phyloP scores from a whole-genome alignment of 2,113 vertebrate genomes.

The Chauna torquata region DNA sequence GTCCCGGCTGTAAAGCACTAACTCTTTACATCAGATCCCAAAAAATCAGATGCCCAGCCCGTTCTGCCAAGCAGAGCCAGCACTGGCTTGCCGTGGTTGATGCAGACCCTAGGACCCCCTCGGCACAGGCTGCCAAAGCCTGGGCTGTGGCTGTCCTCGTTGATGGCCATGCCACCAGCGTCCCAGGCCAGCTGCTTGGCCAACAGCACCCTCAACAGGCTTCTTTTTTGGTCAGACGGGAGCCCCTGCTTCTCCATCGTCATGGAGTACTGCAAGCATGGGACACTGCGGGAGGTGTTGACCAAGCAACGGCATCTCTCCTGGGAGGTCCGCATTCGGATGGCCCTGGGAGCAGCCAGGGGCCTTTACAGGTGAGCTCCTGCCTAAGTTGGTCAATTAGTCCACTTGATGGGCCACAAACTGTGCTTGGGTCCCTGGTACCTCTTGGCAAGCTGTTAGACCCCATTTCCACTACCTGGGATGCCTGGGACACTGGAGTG shows the following conservation, averaged over 20 bases:
- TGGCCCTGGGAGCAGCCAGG: slow-evolving; percentile 82
- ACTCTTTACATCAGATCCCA: background rate
- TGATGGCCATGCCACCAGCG: background rate
- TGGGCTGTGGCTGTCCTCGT: background rate
- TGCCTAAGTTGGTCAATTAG: fast-evolving
- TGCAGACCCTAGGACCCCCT: background rate
- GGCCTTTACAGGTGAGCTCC: slow-evolving; percentile 86
- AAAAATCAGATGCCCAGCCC: background rate
- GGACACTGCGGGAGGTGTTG: slow-evolving; percentile 83
- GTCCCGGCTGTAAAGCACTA: background rate
- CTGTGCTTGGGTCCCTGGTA: background rate
- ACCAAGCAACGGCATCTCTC: slow-evolving; percentile 64
- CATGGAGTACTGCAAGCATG: slow-evolving; percentile 88
- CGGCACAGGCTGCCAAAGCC: background rate
- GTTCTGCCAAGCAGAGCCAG: background rate
- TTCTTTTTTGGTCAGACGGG: slow-evolving; percentile 60
- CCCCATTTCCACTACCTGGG: background rate
- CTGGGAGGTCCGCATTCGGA: slow-evolving; percentile 73
- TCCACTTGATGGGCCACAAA: background rate
- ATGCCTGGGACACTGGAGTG: background rate
- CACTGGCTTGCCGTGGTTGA: background rate
- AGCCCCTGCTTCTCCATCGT: slow-evolving; percentile 82
- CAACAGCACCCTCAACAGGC: background rate
- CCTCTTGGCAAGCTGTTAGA: background rate
- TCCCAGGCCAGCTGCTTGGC: background rate